Conservation (phyloP, 2,797 vertebrate genomes). For the Bovichtus variegatus region DNA sequence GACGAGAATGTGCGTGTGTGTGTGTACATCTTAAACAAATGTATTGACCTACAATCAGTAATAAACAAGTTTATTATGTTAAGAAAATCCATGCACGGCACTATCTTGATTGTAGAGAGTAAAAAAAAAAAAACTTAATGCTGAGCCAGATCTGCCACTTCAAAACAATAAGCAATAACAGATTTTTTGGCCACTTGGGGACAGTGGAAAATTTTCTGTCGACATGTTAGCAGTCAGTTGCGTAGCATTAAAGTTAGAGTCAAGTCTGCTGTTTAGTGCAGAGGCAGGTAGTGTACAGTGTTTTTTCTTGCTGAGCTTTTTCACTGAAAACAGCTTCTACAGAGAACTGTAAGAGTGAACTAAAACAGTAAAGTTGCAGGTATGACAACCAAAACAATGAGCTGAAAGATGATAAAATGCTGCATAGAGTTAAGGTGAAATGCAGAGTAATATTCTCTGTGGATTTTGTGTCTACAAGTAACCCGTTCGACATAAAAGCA, state of each 20-base stretch:
- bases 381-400: too few species aligned
- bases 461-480: background rate
- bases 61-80: background rate
- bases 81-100: background rate
- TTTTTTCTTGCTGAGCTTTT: background rate
- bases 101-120: background rate
- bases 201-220: background rate
- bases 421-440: background rate
- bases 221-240: background rate
- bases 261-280: background rate
- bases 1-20: slow-evolving; percentile 1
- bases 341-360: background rate
- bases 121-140: too few species aligned
- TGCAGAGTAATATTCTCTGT: background rate
- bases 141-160: too few species aligned
- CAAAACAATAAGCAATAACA: background rate
- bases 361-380: background rate
- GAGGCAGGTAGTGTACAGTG: background rate
- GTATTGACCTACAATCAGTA: background rate
- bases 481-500: background rate
- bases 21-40: slow-evolving; percentile 9
- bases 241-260: background rate
- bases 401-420: background rate
- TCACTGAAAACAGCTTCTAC: background rate
- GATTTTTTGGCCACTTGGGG: background rate